phyloP scores from a whole-genome alignment of 2,888 invertebrate genomes.

The Gari tellinella region DNA sequence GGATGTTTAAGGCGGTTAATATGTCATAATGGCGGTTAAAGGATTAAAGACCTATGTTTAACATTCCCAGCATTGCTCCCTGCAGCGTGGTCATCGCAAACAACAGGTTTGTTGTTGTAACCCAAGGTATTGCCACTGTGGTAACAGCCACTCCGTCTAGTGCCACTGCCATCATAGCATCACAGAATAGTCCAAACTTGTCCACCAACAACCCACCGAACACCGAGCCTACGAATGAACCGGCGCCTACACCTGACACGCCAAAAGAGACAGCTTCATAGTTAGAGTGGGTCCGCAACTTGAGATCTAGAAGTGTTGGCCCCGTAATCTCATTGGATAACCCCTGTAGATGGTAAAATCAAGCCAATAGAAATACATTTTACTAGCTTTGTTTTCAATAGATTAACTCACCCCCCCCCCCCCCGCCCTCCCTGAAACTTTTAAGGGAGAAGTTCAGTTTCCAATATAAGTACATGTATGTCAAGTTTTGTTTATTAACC shows the following conservation, averaged over 20 bases:
- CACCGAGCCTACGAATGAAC: slow-evolving; percentile 52
- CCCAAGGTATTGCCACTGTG: slow-evolving; percentile 56
- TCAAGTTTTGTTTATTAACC: no score
- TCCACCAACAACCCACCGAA: slow-evolving; percentile 60
- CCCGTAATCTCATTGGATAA: slow-evolving; percentile 67
- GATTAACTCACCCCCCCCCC: no score
- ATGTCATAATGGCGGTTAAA: no score
- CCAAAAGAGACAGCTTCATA: slow-evolving; percentile 70
- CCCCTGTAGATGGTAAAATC: slow-evolving; percentile 56
- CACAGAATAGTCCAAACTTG: slow-evolving; percentile 52
- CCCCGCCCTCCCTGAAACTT: no score
- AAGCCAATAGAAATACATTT: no score
- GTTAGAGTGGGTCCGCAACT: slow-evolving; percentile 51
- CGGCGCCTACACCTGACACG: slow-evolving; percentile 62
- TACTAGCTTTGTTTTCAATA: no score
- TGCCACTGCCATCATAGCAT: slow-evolving; percentile 61
- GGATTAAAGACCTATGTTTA: no score
- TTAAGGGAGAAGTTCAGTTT: no score
- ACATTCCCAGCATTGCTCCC: no score
- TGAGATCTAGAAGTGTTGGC: slow-evolving; percentile 69
- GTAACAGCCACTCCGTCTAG: slow-evolving; percentile 53
- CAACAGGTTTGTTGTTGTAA: slow-evolving; percentile 35
- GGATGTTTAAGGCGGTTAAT: no score
- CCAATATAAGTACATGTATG: no score
- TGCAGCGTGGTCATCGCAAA: no score